Evolutionary conservation across 2,797 vertebrate genomes (phyloP), one percentile per base, ranked within the genome.

Genomic region (Antrozous pallidus): DNA sequence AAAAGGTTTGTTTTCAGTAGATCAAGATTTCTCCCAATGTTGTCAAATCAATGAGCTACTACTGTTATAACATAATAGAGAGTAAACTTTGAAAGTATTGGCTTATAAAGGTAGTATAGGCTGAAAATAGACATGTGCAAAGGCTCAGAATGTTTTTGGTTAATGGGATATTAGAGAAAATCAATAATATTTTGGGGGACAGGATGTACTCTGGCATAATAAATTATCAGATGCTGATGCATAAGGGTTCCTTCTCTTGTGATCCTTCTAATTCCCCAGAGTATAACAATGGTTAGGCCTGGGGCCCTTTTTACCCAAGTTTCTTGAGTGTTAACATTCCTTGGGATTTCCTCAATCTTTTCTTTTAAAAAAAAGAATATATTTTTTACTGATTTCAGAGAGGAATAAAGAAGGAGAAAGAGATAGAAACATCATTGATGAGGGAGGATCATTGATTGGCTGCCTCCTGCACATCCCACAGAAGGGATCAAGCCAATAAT

Each of bases 91-190:
- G 28, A 13, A 96, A 82, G 22, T 83, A 89, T 90, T 42, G 40
- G 7, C n/a, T 63, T 88, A 56, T 47, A 73, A 93, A 84, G 17
- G 18, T 73, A 67, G 18, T 24, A 38, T 7, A 80, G 38, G 47
- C 26, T 87, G 28, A 93, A 81, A 93, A 65, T 26, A 93, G 51
- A 78, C 70, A 63, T 26, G 26, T 26, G 6, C 0, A 16, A 51
- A 78, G 17, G 45, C 40, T 84, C 26, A 92, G 31, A 51, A 78
- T 58, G 31, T 22, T 89, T 95, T 85, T 45, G 38, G 58, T 77
- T 91, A 86, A 63, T 93, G 63, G 84, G 31, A 70, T 81, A 54
- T 70, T 79, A 70, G 78, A 63, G 20, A 93, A 88, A 90, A 54
- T 73, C 26, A 58, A 6, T 20, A 88, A 67, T 42, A 96, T 75